These are phyloP conservation scores for Petroica traversi DNA, from an alignment of 2,113 vertebrate genomes.

Conservation along the genomic window DNA sequence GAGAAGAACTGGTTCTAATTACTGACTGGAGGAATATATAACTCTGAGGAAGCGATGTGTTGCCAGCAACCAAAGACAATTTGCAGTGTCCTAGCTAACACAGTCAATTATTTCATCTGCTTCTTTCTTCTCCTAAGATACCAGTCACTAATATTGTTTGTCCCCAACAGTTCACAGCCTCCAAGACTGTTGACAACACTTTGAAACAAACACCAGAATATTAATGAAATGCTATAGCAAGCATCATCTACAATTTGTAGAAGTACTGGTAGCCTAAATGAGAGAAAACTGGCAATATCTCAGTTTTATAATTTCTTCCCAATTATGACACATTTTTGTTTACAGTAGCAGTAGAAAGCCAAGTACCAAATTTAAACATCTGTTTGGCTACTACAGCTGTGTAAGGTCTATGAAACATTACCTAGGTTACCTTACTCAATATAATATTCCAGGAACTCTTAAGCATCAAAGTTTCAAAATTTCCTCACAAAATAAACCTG, in stretches of 20 bases:
- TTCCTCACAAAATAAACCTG: not conserved
- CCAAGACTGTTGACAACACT: not conserved
- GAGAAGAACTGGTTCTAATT: constrained; percentile 34
- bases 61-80: constrained; percentile 38
- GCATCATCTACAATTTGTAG: not conserved
- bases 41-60: constrained; percentile 8
- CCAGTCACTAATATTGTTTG: not conserved
- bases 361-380: not conserved
- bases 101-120: constrained; percentile 3
- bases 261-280: not conserved
- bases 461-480: not conserved
- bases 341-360: not conserved
- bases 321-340: not conserved
- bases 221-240: not conserved
- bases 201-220: not conserved
- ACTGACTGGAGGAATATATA: constrained; percentile 41
- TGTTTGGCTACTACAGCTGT: not conserved
- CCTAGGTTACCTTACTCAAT: not conserved
- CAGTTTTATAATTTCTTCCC: not conserved
- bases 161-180: not conserved
- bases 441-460: not conserved
- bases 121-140: not conserved
- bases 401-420: not conserved
- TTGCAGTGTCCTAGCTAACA: constrained; percentile 1
- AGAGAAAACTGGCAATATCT: not conserved